Evolutionary conservation across 2,797 vertebrate genomes (phyloP), one percentile per base, ranked within the genome.

Genomic region (Acridotheres tristis): DNA sequence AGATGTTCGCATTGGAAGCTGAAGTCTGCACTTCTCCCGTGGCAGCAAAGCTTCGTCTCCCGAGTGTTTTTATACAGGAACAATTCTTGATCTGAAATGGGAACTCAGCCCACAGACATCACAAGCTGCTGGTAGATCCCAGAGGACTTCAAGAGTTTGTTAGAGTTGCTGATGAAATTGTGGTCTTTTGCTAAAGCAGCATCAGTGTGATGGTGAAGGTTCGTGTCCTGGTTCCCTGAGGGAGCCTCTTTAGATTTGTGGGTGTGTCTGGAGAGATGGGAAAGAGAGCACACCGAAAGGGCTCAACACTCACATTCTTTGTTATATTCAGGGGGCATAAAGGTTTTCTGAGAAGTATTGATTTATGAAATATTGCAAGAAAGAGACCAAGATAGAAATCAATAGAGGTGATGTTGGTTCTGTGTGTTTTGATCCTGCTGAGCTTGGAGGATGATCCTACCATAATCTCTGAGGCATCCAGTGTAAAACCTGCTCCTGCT

Each of bases 371-470:
- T 93, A 94, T 83, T 90, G n/a, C 89, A 86, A 95, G 92, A 88
- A 95, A 84, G 92, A 96, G 75, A 93, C 88, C 63, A 86, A 91
- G 93, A 81, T 81, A 91, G 86, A 95, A 96, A 97, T 96, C 95
- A 90, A 94, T 96, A 93, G 86, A 83, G 86, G 84, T 93, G 89
- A 73, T 96, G 88, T 95, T 92, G 84, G 76, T 90, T 96, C 91
- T 94, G 34, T 95, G 75, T 88, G 84, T 91, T 96, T 96, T 95
- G 95, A 97, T 96, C 95, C 85, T 93, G 61, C 94, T 93, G 95
- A 95, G 73, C 67, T 89, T 63, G 83, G 78, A 80, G 87, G 95
- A 95, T 95, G 96, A 96, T 95, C 92, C 85, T 85, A 2, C 90
- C 57, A 63, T 95, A 96, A 96, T 94, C 92, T 95, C 85, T 47